Evolutionary conservation across 1,140 invertebrate genomes (phyloP), one percentile per base, ranked within the genome.

Genomic region (Psilanteris sp.): DNA sequence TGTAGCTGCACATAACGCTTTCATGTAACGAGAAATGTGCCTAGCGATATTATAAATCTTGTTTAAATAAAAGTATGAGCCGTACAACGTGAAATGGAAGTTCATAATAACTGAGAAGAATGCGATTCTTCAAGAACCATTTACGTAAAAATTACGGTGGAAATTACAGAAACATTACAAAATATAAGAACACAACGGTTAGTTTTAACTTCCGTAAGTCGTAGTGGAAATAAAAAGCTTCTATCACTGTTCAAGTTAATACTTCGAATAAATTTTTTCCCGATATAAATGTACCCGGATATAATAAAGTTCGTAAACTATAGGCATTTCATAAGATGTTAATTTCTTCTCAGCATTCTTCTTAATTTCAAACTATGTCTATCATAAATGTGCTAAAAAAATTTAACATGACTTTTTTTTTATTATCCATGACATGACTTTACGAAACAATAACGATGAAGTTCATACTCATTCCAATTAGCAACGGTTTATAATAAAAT

Each of bases 151-250:
- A 32, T 11, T 14, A 6, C 1, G 11, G 10, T 10, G 29, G 3
- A 34, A 34, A 54, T 62, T 50, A 31, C 24, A 62, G 32, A 41
- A 62, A 50, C 50, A 41, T 50, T 62, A 62, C 41, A 50, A 50
- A 50, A 41, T 15, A 9, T 31, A 29, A 50, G n/a, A 50, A 34
- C 50, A 62, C 31, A 62, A 39, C 43, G 24, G 57, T 41, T 14
- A 2, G 6, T 18, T 26, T 26, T 5, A 26, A 8, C 46, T 52
- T 64, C 44, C 59, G 36, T 26, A 64, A 50, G 20, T 31, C 46
- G 31, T 24, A 39, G 11, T 7, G 9, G 24, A 27, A 39, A 37
- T 18, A n/a, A 13, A 39, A 39, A 26, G 13, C 11, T 7, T 15
- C 34, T 20, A 24, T 50, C 50, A 62, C 16, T 41, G 43, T 16